phyloP scores from a whole-genome alignment of 1,140 invertebrate genomes.

The Drosophila baimaii region DNA sequence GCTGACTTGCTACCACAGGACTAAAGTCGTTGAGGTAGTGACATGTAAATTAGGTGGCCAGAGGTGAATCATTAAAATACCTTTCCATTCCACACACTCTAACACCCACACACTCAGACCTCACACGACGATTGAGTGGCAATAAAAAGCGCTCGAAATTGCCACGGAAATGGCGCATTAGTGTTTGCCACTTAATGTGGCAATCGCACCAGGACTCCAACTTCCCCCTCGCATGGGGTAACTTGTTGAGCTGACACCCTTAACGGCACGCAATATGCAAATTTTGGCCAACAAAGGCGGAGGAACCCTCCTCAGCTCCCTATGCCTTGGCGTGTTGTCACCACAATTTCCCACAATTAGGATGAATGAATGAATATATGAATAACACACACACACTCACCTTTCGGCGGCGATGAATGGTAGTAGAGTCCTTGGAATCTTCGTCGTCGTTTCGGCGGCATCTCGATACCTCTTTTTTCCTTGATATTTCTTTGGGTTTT shows the following conservation, averaged over 20 bases:
- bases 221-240: conserved; percentile 19
- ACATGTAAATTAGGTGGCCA: conserved; percentile 60
- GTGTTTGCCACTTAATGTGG: conserved; percentile 73
- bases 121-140: conserved; percentile 35
- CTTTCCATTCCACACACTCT: conserved; percentile 13
- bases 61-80: conserved; percentile 51
- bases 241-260: conserved; percentile 72
- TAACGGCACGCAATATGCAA: conserved; percentile 75
- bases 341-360: conserved; percentile 70
- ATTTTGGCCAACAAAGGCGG: conserved; percentile 54
- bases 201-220: conserved; percentile 28
- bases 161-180: conserved; percentile 80
- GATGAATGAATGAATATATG: conserved; percentile 55
- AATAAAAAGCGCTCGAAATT: conserved; percentile 70
- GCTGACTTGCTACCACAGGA: not conserved
- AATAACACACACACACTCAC: conserved; percentile 75
- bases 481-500: not conserved
- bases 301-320: not conserved
- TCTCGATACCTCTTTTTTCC: conserved; percentile 12
- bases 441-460: conserved; percentile 80
- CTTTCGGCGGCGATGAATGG: conserved; percentile 86
- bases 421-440: conserved; percentile 85
- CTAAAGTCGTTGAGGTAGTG: conserved; percentile 19
- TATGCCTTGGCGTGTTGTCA: conserved; percentile 50
- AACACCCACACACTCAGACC: not conserved